Base-by-base conservation (phyloP, 1,140 invertebrate genomes). In the Metopolophium dirhodum region DNA sequence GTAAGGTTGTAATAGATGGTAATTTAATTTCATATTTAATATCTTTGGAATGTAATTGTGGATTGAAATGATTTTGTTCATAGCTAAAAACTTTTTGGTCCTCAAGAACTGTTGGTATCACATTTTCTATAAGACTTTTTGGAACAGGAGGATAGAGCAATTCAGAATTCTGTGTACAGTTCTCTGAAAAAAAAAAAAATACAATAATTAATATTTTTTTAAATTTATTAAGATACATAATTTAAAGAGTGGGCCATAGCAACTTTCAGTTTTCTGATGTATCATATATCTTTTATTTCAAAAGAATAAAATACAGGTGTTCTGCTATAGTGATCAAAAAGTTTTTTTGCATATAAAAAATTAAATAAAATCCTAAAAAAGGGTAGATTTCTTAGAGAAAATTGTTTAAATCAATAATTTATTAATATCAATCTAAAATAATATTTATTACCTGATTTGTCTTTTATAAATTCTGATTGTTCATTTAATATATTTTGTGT, bases 21-120 rank as follows among this genome's bases (percentile, higher is more conserved):
- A 41, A 51, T 30, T 93, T 85, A 41, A 93, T 54, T 86, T 85
- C 18, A 93, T 93, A 93, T 83, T 85, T 85, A n/a, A 41, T 22
- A 85, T 41, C 20, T 57, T 35, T 93, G 68, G 35, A 54, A 54
- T 93, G 35, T 86, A 85, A 86, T 45, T 86, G 57, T 82, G 77
- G 18, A 47, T 86, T 54, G 51, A 41, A 23, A 23, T 92, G 11
- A 93, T 83, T 57, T 41, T 18, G 49, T 41, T 93, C 51, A 93
- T 35, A 86, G 20, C 61, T 93, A 20, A 54, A 54, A 41, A 57
- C 23, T 41, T 2, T 26, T 90, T 68, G 37, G 22, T 90, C 14
- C 14, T 45, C 35, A n/a, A 45, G 11, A 90, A 41, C n/a, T 26
- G 14, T 30, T 45, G 89, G 22, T 45, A 57, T 61, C 26, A 30